Evolutionary conservation across 2,797 vertebrate genomes (phyloP).

Genomic region (Carcharodon carcharias): DNA sequence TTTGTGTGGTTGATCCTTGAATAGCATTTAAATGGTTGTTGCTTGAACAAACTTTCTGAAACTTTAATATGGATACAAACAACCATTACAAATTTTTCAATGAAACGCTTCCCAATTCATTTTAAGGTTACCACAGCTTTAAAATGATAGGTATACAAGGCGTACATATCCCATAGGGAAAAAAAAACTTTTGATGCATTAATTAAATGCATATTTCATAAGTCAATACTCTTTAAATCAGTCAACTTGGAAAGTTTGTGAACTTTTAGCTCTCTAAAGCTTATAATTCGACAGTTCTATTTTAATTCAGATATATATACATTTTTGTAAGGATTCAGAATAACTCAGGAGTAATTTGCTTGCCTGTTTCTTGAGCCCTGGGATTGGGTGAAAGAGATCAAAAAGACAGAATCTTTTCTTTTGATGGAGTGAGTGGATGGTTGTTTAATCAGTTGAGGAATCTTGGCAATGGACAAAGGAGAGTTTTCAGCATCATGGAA

Average conservation of each 20-base stretch:
- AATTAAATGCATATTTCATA: neutral
- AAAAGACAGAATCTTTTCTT: neutral
- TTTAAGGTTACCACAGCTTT: no score
- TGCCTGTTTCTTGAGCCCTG: neutral
- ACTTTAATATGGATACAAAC: neutral
- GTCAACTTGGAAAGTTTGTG: neutral
- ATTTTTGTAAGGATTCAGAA: neutral
- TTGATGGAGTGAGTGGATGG: neutral
- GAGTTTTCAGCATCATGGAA: neutral
- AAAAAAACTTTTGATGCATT: neutral
- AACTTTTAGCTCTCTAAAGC: neutral
- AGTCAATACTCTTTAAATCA: neutral
- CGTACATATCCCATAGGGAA: neutral
- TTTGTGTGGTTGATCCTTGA: neutral
- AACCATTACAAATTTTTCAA: neutral
- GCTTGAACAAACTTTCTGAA: neutral
- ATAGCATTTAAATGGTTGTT: neutral
- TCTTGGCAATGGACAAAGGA: neutral
- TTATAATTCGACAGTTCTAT: neutral
- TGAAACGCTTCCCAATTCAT: neutral
- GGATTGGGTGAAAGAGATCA: neutral
- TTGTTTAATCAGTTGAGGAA: neutral
- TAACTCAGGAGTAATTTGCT: neutral
- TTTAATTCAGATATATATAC: neutral
- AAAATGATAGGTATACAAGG: neutral